phyloP scores from a whole-genome alignment of 2,797 vertebrate genomes.

The Coluber constrictor region DNA sequence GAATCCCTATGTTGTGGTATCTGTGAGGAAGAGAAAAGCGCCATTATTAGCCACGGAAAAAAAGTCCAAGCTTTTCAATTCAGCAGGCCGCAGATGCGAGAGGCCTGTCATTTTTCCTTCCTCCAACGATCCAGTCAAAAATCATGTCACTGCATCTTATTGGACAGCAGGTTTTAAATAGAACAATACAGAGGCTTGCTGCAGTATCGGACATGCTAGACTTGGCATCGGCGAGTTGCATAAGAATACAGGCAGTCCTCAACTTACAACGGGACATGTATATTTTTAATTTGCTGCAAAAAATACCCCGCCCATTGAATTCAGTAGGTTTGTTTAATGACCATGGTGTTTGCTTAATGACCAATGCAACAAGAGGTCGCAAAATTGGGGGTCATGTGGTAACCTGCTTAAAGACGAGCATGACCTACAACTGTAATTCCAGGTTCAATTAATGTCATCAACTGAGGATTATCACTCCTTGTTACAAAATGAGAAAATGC shows the following conservation, averaged over 20 bases:
- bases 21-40: slow-evolving; percentile 56
- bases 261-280: not conserved
- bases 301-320: not conserved
- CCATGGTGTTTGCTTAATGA: not conserved
- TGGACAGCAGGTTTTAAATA: not conserved
- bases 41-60: not conserved
- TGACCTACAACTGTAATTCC: not conserved
- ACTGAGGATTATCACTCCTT: not conserved
- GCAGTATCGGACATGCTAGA: not conserved
- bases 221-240: not conserved
- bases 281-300: not conserved
- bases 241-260: not conserved
- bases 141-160: not conserved
- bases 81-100: not conserved
- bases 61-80: not conserved
- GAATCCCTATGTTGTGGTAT: slow-evolving; percentile 92
- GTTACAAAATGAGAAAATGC: not conserved
- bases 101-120: not conserved
- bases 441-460: not conserved
- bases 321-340: not conserved
- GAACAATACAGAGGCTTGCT: not conserved
- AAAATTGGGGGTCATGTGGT: not conserved
- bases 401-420: not conserved
- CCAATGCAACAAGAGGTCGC: not conserved
- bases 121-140: not conserved